Conservation (phyloP, 2,113 vertebrate species). For the Oophaga pumilio region DNA sequence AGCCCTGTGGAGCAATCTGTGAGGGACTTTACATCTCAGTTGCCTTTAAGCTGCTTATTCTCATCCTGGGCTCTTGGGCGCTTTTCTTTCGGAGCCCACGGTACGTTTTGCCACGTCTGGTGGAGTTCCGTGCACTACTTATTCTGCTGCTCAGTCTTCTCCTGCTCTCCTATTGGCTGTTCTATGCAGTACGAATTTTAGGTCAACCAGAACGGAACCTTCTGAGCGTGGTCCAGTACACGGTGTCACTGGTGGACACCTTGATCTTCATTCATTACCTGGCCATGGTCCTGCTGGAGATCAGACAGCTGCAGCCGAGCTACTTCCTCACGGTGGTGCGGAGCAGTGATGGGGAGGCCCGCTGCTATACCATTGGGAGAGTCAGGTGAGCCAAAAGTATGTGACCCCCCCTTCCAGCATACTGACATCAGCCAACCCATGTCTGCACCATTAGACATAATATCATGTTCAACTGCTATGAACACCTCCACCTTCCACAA, state of each 20-base stretch:
- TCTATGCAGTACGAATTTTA: constrained; percentile 92
- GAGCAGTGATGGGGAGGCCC: constrained; percentile 86
- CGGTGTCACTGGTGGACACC: constrained; percentile 91
- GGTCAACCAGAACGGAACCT: constrained; percentile 90
- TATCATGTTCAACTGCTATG: too few species aligned
- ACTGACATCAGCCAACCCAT: too few species aligned
- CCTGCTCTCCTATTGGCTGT: constrained; percentile 95
- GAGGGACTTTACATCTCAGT: constrained; percentile 95
- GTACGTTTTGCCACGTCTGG: constrained; percentile 83
- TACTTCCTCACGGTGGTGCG: constrained; percentile 88
- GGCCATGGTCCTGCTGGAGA: constrained; percentile 90
- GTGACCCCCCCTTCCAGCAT: neutral
- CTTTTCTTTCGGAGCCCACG: constrained; percentile 85
- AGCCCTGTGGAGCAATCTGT: constrained; percentile 87
- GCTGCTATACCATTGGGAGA: constrained; percentile 89
- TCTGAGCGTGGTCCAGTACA: constrained; percentile 92
- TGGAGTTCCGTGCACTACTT: constrained; percentile 87
- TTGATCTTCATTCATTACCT: constrained; percentile 95
- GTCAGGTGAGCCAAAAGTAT: constrained; percentile 74
- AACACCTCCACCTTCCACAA: too few species aligned
- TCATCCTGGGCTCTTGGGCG: constrained; percentile 90
- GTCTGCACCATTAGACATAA: too few species aligned
- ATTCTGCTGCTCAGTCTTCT: constrained; percentile 89
- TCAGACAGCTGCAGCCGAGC: constrained; percentile 86
- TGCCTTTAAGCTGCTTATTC: constrained; percentile 93